phyloP scores from a whole-genome alignment of 1,140 invertebrate genomes.

The Chymomyza costata region DNA sequence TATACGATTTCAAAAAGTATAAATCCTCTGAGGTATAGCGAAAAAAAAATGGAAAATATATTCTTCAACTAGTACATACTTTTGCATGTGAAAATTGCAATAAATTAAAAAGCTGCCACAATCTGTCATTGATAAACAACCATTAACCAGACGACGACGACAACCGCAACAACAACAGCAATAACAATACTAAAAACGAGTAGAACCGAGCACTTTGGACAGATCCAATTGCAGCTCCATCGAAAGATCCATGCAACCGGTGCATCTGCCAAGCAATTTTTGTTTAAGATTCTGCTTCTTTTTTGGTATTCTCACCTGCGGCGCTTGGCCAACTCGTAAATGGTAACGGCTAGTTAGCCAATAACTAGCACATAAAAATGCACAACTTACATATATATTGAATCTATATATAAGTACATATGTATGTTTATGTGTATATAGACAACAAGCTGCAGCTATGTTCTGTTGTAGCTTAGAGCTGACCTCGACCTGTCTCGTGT shows the following conservation, averaged over 20 bases:
- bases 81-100: too few relatives aligned
- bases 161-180: constrained; percentile 8
- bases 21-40: too few relatives aligned
- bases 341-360: not conserved
- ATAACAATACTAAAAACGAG: too few relatives aligned
- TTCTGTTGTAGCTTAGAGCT: constrained; percentile 1
- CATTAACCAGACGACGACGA: not conserved
- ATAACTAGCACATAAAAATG: not conserved
- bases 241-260: constrained; percentile 27
- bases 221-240: constrained; percentile 29
- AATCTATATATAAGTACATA: not conserved
- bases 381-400: not conserved
- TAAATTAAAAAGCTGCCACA: constrained; percentile 46
- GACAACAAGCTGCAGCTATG: constrained; percentile 6
- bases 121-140: constrained; percentile 54
- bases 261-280: constrained; percentile 22
- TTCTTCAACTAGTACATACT: too few relatives aligned
- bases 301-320: constrained; percentile 61
- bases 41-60: not conserved
- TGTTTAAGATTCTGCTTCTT: constrained; percentile 33
- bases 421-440: not conserved
- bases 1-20: too few relatives aligned
- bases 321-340: constrained; percentile 26
- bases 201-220: too few relatives aligned
- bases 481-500: constrained; percentile 68